Base-by-base conservation (phyloP, 1,140 invertebrate species). In the Phortica variegata region DNA sequence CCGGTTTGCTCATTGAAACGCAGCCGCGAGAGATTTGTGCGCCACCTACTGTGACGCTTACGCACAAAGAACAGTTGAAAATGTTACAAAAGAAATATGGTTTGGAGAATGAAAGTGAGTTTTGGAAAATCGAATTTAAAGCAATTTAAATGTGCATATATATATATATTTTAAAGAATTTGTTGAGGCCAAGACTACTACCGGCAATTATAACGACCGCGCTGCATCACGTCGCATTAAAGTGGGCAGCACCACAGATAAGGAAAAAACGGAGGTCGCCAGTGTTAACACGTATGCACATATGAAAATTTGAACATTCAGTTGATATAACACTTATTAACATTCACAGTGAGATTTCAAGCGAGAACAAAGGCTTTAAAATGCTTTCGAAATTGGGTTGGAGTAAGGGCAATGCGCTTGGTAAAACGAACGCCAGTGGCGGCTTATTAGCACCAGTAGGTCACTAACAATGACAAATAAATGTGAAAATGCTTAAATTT, bases 351-450 rank as follows among this genome's bases (percentile, higher is more conserved):
- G 84, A 83, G 17, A 89, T 95, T 60, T 74, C 84, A 13, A 78
- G 85, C 16, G 82, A 86, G 23, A 95, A 94, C 65, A 91, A 90
- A 78, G 93, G 94, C 0, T 95, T 93, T 74, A 88, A 92, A 79
- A 75, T 96, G 73, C 71, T 96, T 29, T 79, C 87, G 42, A 95
- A 94, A 78, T 90, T 96, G 87, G 93, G 93, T 12, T 96, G 92
- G 93, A 85, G 83, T n/a, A 86, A 89, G 76, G 93, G 93, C 43
- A 81, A 90, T 56, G 82, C 86, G 1, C 78, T 97, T 37, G 93
- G 93, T 10, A 92, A 90, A 76, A 56, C 46, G 7, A 83, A 83
- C 54, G 78, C 82, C 58, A 79, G 82, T 56, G 19, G 44, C 8
- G 91, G 90, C 10, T 80, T 88, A 13, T 78, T 79, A 15, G 86